Conservation (phyloP, 2,113 vertebrate species). For the Takifugu flavidus region DNA sequence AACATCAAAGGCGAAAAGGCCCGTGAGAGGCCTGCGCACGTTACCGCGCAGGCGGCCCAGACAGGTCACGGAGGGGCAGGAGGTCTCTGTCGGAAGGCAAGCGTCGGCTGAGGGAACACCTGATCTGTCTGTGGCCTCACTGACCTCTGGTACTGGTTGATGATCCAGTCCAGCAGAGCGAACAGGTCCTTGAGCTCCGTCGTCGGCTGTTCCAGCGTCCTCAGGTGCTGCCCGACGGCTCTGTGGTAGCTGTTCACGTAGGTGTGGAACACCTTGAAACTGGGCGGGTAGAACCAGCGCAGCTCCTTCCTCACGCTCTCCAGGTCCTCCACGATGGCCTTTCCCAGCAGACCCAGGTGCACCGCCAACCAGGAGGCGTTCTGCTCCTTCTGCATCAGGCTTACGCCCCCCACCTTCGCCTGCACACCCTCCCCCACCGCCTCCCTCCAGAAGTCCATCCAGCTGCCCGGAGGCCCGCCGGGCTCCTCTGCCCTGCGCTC, state of each 20-base stretch:
- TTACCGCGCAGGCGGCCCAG: no score
- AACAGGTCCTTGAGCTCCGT: slow-evolving; percentile 64
- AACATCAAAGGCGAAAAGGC: no score
- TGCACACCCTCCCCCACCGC: slow-evolving; percentile 55
- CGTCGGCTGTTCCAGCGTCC: slow-evolving; percentile 47
- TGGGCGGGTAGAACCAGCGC: slow-evolving; percentile 64
- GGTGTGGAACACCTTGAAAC: slow-evolving; percentile 72
- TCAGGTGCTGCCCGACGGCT: slow-evolving; percentile 61
- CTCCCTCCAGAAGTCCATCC: slow-evolving; percentile 68
- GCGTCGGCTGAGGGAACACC: no score
- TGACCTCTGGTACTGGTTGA: slow-evolving; percentile 71
- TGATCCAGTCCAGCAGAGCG: slow-evolving; percentile 70
- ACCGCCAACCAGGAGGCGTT: slow-evolving; percentile 66
- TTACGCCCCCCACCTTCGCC: slow-evolving; percentile 45
- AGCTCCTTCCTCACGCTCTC: slow-evolving; percentile 64
- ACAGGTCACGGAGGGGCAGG: no score
- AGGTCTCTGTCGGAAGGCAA: no score
- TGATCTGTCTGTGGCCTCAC: no score
- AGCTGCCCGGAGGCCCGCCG: slow-evolving; percentile 40
- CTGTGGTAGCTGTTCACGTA: slow-evolving; percentile 65
- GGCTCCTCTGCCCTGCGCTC: slow-evolving; percentile 49
- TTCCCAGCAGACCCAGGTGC: slow-evolving; percentile 72
- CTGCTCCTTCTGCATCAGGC: slow-evolving; percentile 55
- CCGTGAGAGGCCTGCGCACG: no score
- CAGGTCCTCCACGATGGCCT: slow-evolving; percentile 65